Conservation (phyloP, 2,797 vertebrate genomes). For the Sebastes melanostomus region DNA sequence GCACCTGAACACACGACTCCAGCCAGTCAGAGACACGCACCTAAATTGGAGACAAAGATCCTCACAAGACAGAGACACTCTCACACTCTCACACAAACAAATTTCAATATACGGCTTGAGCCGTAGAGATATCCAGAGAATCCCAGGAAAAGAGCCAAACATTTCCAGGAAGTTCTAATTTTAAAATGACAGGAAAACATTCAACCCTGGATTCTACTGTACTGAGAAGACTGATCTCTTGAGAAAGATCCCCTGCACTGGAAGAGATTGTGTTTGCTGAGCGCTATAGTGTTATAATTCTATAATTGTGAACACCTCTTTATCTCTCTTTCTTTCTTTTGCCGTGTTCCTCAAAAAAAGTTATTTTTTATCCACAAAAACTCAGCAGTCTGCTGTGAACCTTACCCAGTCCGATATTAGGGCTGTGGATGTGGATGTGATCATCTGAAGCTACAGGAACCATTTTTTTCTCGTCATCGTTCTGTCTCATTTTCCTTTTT, state of each 20-base stretch:
- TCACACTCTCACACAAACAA: too few relatives aligned
- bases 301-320: not conserved
- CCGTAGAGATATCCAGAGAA: not conserved
- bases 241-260: not conserved
- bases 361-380: constrained; percentile 4
- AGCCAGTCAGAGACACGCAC: not conserved
- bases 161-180: not conserved
- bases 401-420: constrained; percentile 40
- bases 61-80: too few relatives aligned
- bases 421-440: constrained; percentile 5
- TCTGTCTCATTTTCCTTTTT: constrained; percentile 7
- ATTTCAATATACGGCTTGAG: too few relatives aligned
- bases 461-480: not conserved
- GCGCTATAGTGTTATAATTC: not conserved
- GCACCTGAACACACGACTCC: not conserved
- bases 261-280: not conserved
- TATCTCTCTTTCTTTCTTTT: not conserved
- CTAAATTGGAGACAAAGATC: not conserved
- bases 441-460: constrained; percentile 22
- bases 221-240: not conserved
- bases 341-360: too few relatives aligned
- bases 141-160: not conserved
- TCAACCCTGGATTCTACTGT: not conserved
- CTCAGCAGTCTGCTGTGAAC: constrained; percentile 24
- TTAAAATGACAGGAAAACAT: too few relatives aligned